Percentiles rank a stretch among this genome's conserved stretches.
These are phyloP conservation scores for Diuraphis noxia DNA, from an alignment of 1,140 invertebrate species.

Conservation along the genomic window DNA sequence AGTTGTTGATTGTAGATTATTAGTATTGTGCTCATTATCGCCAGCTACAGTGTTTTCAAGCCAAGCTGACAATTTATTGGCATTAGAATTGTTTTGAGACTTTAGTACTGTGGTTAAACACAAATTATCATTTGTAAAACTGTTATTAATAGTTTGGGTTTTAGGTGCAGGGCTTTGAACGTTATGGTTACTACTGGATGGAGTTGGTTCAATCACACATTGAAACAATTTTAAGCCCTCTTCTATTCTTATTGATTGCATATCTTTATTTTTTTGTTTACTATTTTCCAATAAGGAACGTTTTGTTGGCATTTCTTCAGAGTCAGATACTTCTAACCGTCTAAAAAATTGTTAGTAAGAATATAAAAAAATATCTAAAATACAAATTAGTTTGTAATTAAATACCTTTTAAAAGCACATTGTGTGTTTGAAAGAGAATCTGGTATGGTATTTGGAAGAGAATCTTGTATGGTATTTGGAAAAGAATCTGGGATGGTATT, in stretches of 20 bases:
- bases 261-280: neutral
- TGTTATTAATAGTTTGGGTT: neutral
- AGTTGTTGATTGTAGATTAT: neutral
- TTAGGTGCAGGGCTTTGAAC: neutral
- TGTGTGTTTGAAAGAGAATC: neutral
- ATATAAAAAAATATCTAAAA: neutral
- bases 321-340: neutral
- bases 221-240: neutral
- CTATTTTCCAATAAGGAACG: neutral
- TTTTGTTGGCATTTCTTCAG: constrained; percentile 12
- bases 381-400: too few species aligned
- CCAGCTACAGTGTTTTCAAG: neutral
- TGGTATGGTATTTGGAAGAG: neutral
- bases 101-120: neutral
- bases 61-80: neutral
- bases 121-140: neutral
- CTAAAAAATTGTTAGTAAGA: neutral
- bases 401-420: neutral
- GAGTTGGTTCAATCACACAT: neutral
- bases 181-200: neutral
- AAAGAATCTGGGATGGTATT: constrained; percentile 19
- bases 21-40: neutral
- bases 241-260: neutral
- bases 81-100: neutral
- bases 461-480: constrained; percentile 15